Evolutionary conservation across 2,797 vertebrate species (phyloP).

Genomic region (Gobio occitaniae): DNA sequence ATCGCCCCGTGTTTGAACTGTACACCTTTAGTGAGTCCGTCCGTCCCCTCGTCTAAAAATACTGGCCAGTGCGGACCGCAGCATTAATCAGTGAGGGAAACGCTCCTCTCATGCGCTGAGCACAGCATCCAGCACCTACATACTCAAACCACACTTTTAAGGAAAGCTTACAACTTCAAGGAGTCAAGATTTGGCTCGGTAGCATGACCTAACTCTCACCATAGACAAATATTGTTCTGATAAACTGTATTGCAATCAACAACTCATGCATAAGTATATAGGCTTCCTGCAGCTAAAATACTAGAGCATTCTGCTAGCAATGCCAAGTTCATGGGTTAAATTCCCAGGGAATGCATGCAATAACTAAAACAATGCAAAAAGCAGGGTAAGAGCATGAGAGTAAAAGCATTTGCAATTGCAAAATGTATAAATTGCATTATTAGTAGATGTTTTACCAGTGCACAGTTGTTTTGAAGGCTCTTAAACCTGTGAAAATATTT

Average conservation of each 20-base stretch:
- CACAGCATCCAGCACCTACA: not conserved
- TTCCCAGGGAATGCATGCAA: not conserved
- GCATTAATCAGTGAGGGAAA: constrained; percentile 76
- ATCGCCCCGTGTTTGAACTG: constrained; percentile 80
- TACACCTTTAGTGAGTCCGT: constrained; percentile 65
- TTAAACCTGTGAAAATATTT: not conserved
- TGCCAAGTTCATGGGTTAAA: too few species aligned
- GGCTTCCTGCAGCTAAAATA: not conserved
- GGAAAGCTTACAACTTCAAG: not conserved
- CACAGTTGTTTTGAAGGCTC: not conserved
- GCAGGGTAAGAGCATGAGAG: too few species aligned
- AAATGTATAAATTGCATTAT: not conserved
- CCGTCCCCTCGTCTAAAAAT: constrained; percentile 74
- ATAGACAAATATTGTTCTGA: not conserved
- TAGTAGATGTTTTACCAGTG: not conserved
- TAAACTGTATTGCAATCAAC: not conserved
- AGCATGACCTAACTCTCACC: not conserved
- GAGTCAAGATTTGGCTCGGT: not conserved
- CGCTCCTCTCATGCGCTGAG: constrained; percentile 67
- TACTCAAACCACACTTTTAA: not conserved
- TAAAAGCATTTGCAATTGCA: not conserved
- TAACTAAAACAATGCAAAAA: not conserved
- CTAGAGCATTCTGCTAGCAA: not conserved
- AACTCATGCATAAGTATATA: not conserved
- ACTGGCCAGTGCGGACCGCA: constrained; percentile 71